Conservation (phyloP, 2,888 invertebrate species). For the Nasonia oneida region DNA sequence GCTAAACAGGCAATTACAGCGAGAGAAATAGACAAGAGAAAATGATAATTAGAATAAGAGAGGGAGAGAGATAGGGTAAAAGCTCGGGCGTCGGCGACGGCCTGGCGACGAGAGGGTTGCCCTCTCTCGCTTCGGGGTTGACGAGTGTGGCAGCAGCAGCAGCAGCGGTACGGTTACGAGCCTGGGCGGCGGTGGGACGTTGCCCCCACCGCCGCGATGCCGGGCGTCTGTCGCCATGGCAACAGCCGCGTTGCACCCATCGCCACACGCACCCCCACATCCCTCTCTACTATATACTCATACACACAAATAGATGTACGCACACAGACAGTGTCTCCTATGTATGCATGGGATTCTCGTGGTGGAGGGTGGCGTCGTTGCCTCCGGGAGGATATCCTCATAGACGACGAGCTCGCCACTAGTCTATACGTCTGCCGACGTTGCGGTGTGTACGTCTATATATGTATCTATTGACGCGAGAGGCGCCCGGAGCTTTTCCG, state of each 20-base stretch:
- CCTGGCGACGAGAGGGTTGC: conserved; percentile 49
- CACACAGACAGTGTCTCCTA: conserved; percentile 42
- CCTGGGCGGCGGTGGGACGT: conserved; percentile 76
- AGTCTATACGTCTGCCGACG: background rate
- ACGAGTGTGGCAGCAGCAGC: background rate
- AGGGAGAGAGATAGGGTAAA: background rate
- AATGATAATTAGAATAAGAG: conserved; percentile 37
- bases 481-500: conserved; percentile 33
- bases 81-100: conserved; percentile 51
- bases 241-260: conserved; percentile 79
- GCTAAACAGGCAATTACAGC: conserved; percentile 41
- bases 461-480: no score
- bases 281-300: background rate
- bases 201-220: conserved; percentile 78
- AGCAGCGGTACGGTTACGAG: conserved; percentile 38
- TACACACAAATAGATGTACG: conserved; percentile 19
- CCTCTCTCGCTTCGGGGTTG: conserved; percentile 41
- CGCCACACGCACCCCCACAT: conserved; percentile 61
- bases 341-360: background rate
- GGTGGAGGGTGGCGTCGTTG: conserved; percentile 8
- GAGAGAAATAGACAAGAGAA: conserved; percentile 33
- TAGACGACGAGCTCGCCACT: background rate
- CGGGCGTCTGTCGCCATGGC: conserved; percentile 80
- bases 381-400: background rate
- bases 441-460: background rate